phyloP scores from a whole-genome alignment of 2,797 vertebrate genomes.

The Pelodytes ibericus region DNA sequence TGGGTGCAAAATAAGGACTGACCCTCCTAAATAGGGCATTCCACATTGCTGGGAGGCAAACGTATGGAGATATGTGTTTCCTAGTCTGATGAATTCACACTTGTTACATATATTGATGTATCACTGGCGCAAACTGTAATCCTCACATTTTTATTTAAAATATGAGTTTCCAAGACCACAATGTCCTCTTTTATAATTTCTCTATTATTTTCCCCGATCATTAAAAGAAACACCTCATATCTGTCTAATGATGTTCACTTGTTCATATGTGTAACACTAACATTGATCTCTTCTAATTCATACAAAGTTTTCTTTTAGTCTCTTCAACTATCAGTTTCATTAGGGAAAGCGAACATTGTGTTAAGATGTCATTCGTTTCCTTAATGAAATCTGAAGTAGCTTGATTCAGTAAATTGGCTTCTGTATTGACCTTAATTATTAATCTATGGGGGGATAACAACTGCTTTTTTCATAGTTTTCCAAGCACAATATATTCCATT shows the following conservation, averaged over 20 bases:
- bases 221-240: neutral
- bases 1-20: too few species aligned
- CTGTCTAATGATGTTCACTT: neutral
- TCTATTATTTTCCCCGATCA: neutral
- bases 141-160: neutral
- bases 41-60: too few species aligned
- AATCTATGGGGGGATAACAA: neutral
- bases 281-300: neutral
- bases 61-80: too few species aligned
- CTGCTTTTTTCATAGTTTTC: neutral
- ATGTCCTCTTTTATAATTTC: neutral
- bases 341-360: slow-evolving; percentile 6
- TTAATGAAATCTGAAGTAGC: slow-evolving; percentile 7
- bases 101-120: neutral
- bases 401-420: slow-evolving; percentile 1
- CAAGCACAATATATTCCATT: neutral
- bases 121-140: neutral
- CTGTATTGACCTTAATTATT: slow-evolving; percentile 10
- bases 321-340: neutral
- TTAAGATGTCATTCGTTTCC: slow-evolving; percentile 5
- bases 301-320: neutral
- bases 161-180: neutral
- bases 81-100: too few species aligned
- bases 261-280: neutral
- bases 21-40: too few species aligned